A percentile compares a stretch with the other conserved stretches of the same genome.
Conservation (phyloP, 2,888 invertebrate species). For the Brenthis hecate region DNA sequence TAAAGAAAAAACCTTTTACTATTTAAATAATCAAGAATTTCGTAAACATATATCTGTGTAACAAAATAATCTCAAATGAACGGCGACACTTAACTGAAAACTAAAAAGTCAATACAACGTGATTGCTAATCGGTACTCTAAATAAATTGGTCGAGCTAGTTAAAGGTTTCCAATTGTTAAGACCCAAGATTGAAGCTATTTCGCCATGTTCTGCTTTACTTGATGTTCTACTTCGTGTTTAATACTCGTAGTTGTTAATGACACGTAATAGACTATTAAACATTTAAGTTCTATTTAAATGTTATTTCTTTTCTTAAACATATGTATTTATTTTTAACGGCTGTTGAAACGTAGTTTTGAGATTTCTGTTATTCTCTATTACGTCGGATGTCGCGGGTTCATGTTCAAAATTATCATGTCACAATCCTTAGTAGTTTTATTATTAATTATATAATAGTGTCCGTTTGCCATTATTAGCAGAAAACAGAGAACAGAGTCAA, state of each 20-base stretch:
- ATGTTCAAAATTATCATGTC: no score
- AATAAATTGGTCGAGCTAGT: constrained; percentile 13
- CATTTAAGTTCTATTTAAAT: background rate
- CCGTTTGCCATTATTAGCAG: no score
- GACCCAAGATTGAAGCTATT: constrained; percentile 21
- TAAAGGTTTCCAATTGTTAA: constrained; percentile 14
- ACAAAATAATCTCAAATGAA: no score
- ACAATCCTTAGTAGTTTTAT: no score
- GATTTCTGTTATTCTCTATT: background rate
- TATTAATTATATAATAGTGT: no score
- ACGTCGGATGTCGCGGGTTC: no score
- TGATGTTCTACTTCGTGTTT: constrained; percentile 25
- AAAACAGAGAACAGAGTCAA: no score
- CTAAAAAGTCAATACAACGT: constrained; percentile 1
- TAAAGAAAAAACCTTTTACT: no score
- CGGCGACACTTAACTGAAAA: background rate
- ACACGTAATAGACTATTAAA: constrained; percentile 17
- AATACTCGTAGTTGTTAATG: constrained; percentile 17
- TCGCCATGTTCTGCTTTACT: constrained; percentile 6
- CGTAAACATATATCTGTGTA: no score
- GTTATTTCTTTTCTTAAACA: background rate
- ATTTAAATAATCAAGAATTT: no score
- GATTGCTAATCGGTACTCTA: constrained; percentile 1
- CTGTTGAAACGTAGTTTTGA: background rate
- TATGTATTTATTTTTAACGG: background rate